Evolutionary conservation across 2,888 invertebrate species (phyloP).

Genomic region (Aphidius colemani): DNA sequence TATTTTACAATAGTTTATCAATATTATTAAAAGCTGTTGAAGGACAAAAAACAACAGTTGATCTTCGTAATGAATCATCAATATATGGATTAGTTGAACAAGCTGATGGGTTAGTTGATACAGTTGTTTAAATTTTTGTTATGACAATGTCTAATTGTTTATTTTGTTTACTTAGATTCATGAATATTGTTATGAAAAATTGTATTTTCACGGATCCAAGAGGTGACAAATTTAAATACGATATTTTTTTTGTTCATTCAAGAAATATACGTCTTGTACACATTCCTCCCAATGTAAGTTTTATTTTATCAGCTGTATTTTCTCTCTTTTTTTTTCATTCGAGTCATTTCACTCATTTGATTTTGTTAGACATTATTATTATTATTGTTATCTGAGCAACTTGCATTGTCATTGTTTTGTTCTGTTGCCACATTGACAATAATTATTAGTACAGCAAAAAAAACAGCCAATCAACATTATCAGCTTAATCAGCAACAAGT

Average conservation of each 20-base stretch:
- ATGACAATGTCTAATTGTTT: background rate
- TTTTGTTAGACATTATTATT: background rate
- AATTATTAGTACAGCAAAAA: no score
- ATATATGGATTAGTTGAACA: conserved; percentile 67
- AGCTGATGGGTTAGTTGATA: conserved; percentile 67
- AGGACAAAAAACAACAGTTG: conserved; percentile 67
- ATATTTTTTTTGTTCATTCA: conserved; percentile 67
- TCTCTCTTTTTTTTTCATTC: no score
- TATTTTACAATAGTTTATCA: conserved; percentile 67
- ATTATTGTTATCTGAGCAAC: background rate
- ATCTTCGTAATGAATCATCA: conserved; percentile 70
- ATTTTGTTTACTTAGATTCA: conserved; percentile 60
- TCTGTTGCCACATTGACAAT: background rate
- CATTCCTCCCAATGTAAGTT: conserved; percentile 63
- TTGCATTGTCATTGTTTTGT: no score
- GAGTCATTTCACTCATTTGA: background rate
- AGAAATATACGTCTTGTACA: conserved; percentile 73
- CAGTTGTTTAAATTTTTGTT: conserved; percentile 3
- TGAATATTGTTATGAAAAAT: conserved; percentile 71
- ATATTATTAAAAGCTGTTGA: conserved; percentile 68
- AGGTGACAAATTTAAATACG: conserved; percentile 67
- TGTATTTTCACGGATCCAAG: conserved; percentile 68
- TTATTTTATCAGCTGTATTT: no score
- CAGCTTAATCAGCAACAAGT: background rate
- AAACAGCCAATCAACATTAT: background rate